Base-by-base conservation (phyloP, 2,113 vertebrate genomes). In the Pristiophorus japonicus region DNA sequence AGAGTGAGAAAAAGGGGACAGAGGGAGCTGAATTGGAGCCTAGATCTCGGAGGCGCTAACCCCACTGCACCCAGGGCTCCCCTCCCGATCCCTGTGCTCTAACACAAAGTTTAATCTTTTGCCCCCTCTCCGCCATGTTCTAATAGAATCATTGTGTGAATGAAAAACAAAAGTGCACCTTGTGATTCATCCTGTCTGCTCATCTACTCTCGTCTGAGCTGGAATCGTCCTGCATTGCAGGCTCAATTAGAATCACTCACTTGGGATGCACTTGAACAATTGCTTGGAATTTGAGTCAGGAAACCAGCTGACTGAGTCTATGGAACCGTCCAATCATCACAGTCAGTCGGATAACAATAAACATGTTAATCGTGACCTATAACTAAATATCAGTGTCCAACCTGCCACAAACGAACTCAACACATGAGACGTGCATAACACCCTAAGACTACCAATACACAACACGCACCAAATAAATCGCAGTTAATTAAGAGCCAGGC, bases 361-460 rank as follows among this genome's bases (percentile, higher is more conserved):
- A 34, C 62, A 94, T 94, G 65, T 27, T 70, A 94, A 94, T 73
- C 47, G 42, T 94, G 93, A 94, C 93, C 93, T 94, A 94, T 94
- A 94, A 34, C 93, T 51, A 94, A 94, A 94, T 73, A 94, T 94
- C 93, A 94, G 34, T 70, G 66, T 16, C 93, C 27, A 24, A 45
- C 24, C 93, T 94, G 65, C 38, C 93, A 47, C 42, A 27, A 63
- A 12, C 30, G 45, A 38, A 73, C 70, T 70, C 10, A 47, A 47
- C 65, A 94, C 4, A 47, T 47, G 42, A 51, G 70, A 0, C 42
- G 66, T 51, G 12, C 34, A 34, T 18, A 45, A 94, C 55, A 92
- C 16, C 20, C 14, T 34, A 20, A 38, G 88, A 92, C 88, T 34
- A 30, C 59, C 30, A 27, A 85, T 18, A 47, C 42, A 73, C 24